Evolutionary conservation across 2,888 invertebrate species (phyloP).

Genomic region (Hyalella azteca): DNA sequence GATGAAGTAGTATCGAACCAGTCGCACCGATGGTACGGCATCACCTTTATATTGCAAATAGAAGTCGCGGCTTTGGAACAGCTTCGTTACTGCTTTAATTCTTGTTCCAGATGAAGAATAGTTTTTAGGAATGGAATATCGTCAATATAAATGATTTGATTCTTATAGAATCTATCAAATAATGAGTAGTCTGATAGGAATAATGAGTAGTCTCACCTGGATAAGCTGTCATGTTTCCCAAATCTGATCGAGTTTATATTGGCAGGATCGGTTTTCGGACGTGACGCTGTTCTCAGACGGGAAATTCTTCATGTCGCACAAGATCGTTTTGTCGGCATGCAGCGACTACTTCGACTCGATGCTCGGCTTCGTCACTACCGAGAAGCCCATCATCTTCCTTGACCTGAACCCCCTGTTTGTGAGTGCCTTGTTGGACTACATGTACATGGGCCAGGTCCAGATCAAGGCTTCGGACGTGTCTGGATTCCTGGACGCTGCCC

Average conservation of each 20-base stretch:
- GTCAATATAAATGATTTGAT: too few relatives aligned
- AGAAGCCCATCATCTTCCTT: neutral
- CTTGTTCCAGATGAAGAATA: too few relatives aligned
- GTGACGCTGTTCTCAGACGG: neutral
- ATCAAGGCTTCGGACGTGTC: neutral
- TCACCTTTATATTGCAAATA: neutral
- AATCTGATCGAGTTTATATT: neutral
- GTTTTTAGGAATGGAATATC: too few relatives aligned
- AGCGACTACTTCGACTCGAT: slow-evolving; percentile 14
- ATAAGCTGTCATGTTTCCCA: too few relatives aligned
- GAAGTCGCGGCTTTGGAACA: neutral
- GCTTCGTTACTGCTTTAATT: neutral
- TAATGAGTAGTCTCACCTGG: too few relatives aligned
- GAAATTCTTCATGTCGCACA: neutral
- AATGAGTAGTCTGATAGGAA: neutral
- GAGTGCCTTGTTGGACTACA: slow-evolving; percentile 6
- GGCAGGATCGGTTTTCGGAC: neutral
- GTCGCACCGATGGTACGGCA: too few relatives aligned
- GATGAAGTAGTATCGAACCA: too few relatives aligned
- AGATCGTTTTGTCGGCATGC: neutral
- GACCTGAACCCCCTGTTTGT: neutral
- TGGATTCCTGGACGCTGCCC: neutral
- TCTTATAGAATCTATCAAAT: neutral
- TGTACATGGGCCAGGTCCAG: slow-evolving; percentile 7
- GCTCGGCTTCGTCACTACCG: neutral